These are phyloP conservation scores for Cyrtodaria siliqua DNA, from an alignment of 2,888 invertebrate species.

Conservation along the genomic window DNA sequence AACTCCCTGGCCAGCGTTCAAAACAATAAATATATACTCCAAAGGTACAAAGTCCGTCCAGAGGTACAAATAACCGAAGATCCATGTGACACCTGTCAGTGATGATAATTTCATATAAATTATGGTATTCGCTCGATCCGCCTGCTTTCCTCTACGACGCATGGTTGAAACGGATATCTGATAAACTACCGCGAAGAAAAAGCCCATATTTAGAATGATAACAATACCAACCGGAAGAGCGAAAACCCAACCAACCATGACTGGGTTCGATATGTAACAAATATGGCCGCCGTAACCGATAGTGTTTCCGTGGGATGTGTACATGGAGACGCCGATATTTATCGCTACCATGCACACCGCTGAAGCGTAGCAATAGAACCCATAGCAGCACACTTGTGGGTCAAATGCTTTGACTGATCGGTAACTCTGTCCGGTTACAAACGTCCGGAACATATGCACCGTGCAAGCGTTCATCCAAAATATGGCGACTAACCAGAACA, in stretches of 20 bases:
- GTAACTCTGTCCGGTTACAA: slow-evolving; percentile 62
- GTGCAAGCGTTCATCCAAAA: slow-evolving; percentile 68
- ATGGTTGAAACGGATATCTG: slow-evolving; percentile 63
- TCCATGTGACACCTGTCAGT: slow-evolving; percentile 65
- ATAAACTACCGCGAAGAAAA: slow-evolving; percentile 63
- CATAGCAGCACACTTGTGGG: slow-evolving; percentile 54
- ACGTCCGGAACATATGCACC: slow-evolving; percentile 65
- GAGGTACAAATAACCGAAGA: slow-evolving; percentile 65
- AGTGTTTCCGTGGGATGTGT: slow-evolving; percentile 37
- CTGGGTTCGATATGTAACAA: slow-evolving; percentile 55
- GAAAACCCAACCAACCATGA: slow-evolving; percentile 63
- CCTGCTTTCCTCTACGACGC: slow-evolving; percentile 52
- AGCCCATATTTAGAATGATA: slow-evolving; percentile 58
- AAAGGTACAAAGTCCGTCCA: slow-evolving; percentile 52
- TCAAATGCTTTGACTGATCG: slow-evolving; percentile 50
- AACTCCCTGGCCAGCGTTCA: slow-evolving; percentile 65
- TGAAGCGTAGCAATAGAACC: slow-evolving; percentile 44
- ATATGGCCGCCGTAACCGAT: slow-evolving; percentile 55
- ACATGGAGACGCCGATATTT: slow-evolving; percentile 47
- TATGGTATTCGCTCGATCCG: slow-evolving; percentile 54
- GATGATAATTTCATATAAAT: slow-evolving; percentile 67
- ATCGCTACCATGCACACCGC: slow-evolving; percentile 47
- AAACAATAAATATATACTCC: slow-evolving; percentile 63
- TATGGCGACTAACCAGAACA: slow-evolving; percentile 60
- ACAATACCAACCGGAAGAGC: slow-evolving; percentile 60